Evolutionary conservation across 2,888 invertebrate genomes (phyloP).

Genomic region (Matsumyia berberina): DNA sequence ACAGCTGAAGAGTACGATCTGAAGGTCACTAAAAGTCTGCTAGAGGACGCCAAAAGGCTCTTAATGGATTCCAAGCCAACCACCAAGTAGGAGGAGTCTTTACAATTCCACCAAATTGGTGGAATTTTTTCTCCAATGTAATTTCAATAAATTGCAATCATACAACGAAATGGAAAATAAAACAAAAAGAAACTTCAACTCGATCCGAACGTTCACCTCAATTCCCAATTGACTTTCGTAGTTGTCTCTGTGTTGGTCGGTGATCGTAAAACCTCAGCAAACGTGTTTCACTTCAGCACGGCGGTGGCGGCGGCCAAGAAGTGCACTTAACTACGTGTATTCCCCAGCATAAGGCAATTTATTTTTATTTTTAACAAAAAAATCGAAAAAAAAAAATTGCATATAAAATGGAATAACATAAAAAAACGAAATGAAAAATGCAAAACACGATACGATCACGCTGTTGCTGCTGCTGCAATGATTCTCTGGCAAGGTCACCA

Average conservation of each 20-base stretch:
- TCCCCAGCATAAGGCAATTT: conserved; percentile 55
- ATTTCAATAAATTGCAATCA: conserved; percentile 67
- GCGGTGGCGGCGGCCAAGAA: conserved; percentile 52
- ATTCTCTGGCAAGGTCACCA: conserved; percentile 72
- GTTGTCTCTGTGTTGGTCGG: conserved; percentile 14
- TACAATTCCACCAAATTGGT: not conserved
- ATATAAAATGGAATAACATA: conserved; percentile 28
- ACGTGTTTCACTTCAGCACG: conserved; percentile 51
- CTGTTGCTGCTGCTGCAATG: conserved; percentile 61
- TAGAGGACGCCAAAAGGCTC: too few species aligned
- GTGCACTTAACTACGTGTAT: conserved; percentile 55
- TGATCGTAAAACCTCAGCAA: conserved; percentile 60
- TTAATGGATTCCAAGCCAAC: too few species aligned
- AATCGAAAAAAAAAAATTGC: conserved; percentile 33
- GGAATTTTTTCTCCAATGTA: conserved; percentile 53
- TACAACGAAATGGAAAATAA: conserved; percentile 10
- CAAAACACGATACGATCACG: conserved; percentile 64
- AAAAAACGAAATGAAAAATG: conserved; percentile 29
- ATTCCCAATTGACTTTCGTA: conserved; percentile 51
- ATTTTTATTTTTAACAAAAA: conserved; percentile 47
- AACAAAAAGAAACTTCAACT: conserved; percentile 33
- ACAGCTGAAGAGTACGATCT: too few species aligned
- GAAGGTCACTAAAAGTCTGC: too few species aligned
- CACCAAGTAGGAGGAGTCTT: too few species aligned
- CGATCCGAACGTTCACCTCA: conserved; percentile 69